Evolutionary conservation across 2,888 invertebrate genomes (phyloP).

Genomic region (Nasonia oneida): DNA sequence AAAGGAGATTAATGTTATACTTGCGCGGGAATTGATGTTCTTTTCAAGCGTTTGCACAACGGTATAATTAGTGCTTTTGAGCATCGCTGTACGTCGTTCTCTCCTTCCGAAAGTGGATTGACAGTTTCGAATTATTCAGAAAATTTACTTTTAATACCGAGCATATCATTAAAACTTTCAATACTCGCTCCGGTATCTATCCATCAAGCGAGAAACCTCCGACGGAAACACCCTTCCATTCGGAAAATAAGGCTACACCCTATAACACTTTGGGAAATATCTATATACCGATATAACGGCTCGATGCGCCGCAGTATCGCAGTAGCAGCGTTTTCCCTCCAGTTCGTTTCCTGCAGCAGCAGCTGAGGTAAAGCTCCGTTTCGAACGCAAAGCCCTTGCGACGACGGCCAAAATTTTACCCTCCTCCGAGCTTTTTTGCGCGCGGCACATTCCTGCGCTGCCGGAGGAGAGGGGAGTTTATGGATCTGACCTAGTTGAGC

Average conservation of each 20-base stretch:
- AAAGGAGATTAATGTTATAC: background rate
- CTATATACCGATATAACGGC: background rate
- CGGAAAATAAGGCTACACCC: background rate
- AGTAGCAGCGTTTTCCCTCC: background rate
- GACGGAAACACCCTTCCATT: background rate
- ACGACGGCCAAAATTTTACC: background rate
- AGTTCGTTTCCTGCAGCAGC: background rate
- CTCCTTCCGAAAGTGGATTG: too few species aligned
- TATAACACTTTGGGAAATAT: background rate
- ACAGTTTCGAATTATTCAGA: too few species aligned
- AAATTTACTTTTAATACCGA: background rate
- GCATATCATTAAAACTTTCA: background rate
- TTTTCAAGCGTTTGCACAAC: background rate
- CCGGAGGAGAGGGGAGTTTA: background rate
- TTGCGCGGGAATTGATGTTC: background rate
- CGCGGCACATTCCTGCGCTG: background rate
- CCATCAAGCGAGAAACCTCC: background rate
- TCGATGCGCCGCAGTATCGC: background rate
- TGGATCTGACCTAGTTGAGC: constrained; percentile 7
- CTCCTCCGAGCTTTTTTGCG: background rate
- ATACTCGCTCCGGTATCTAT: background rate
- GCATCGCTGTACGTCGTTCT: background rate
- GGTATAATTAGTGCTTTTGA: background rate
- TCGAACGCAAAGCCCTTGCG: background rate
- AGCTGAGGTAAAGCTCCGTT: background rate